phyloP scores from a whole-genome alignment of 2,888 invertebrate species.

The Papilio gigon region DNA sequence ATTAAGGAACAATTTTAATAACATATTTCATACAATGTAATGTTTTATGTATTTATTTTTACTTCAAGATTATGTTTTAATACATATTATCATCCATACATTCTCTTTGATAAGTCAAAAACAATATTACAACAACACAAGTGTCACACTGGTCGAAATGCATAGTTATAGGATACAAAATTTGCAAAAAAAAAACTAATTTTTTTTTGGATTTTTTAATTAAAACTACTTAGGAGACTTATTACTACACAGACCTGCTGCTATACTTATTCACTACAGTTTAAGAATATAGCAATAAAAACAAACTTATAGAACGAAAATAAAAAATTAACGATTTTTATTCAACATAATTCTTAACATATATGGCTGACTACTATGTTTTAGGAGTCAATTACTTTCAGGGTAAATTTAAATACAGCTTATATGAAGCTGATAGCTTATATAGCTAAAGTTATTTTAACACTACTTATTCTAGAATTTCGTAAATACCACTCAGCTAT shows the following conservation, averaged over 20 bases:
- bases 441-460: neutral
- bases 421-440: neutral
- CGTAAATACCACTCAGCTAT: too few relatives aligned
- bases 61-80: too few relatives aligned
- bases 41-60: too few relatives aligned
- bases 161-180: neutral
- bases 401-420: neutral
- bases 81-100: too few relatives aligned
- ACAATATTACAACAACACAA: too few relatives aligned
- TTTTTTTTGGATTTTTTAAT: conserved; percentile 4
- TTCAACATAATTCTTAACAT: neutral
- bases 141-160: too few relatives aligned
- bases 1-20: neutral
- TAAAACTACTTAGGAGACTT: neutral
- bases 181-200: neutral
- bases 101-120: too few relatives aligned
- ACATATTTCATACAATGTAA: neutral
- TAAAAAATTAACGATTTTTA: neutral
- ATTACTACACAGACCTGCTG: conserved; percentile 1
- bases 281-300: neutral
- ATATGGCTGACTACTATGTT: neutral
- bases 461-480: too few relatives aligned
- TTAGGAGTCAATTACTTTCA: neutral
- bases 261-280: neutral
- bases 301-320: neutral